Conservation (phyloP, 2,797 vertebrate genomes). For the Lithobates sylvaticus region DNA sequence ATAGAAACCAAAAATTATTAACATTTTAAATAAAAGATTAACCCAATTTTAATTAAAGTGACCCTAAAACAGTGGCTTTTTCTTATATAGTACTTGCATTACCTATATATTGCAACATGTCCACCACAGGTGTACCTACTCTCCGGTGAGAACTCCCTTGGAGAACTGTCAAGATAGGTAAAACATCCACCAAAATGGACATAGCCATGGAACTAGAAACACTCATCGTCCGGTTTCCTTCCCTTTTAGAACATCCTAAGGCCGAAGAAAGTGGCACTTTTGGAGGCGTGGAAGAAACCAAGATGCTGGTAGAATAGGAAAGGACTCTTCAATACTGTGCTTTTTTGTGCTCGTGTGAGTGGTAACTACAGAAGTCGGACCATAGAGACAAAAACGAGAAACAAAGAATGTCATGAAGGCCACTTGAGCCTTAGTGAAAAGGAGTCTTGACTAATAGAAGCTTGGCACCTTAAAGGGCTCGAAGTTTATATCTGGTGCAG, state of each 20-base stretch:
- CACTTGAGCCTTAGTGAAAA: too few relatives aligned
- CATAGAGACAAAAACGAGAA: neutral
- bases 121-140: neutral
- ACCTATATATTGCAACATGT: conserved; percentile 10
- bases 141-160: too few relatives aligned
- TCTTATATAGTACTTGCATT: neutral
- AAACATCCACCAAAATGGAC: neutral
- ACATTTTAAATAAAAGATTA: conserved; percentile 20
- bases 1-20: neutral
- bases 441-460: too few relatives aligned
- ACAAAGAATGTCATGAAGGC: neutral
- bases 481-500: too few relatives aligned
- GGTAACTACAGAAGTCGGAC: neutral
- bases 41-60: conserved; percentile 3
- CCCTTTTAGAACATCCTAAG: conserved; percentile 19
- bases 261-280: neutral
- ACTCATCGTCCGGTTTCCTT: neutral
- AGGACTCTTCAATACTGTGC: conserved; percentile 48
- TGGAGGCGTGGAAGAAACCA: neutral
- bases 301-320: conserved; percentile 41
- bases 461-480: too few relatives aligned
- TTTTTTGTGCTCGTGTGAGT: conserved; percentile 41
- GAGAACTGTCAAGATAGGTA: too few relatives aligned
- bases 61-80: neutral
- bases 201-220: neutral